Conservation (phyloP, 2,113 vertebrate genomes). For the Vulpes lagopus region DNA sequence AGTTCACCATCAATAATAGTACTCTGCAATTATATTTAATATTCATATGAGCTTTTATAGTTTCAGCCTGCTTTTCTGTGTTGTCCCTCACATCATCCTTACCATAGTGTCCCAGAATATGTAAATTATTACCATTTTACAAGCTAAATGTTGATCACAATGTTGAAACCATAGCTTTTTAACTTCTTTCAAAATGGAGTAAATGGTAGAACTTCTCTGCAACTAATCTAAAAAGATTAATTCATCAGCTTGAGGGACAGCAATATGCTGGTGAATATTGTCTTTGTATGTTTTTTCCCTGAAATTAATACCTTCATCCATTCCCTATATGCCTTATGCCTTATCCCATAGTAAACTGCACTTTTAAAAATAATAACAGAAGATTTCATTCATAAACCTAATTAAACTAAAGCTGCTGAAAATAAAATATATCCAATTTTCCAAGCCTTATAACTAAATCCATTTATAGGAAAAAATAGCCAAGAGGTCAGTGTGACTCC, state of each 20-base stretch:
- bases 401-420: slow-evolving; percentile 55
- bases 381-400: slow-evolving; percentile 22
- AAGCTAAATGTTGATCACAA: neutral
- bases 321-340: neutral
- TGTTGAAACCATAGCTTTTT: neutral
- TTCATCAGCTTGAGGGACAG: neutral
- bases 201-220: neutral
- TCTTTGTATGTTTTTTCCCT: neutral
- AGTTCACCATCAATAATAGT: neutral
- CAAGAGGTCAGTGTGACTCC: neutral
- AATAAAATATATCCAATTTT: neutral
- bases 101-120: neutral
- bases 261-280: neutral
- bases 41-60: neutral
- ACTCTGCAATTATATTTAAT: neutral
- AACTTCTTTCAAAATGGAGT: slow-evolving; percentile 15
- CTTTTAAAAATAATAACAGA: neutral
- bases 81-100: neutral
- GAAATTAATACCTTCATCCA: neutral
- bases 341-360: neutral
- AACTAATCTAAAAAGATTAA: neutral
- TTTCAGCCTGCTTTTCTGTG: neutral
- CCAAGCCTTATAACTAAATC: neutral
- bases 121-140: neutral
- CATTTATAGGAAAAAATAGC: slow-evolving; percentile 22